Evolutionary conservation across 1,140 invertebrate genomes (phyloP).

Genomic region (Drosophila neocordata): DNA sequence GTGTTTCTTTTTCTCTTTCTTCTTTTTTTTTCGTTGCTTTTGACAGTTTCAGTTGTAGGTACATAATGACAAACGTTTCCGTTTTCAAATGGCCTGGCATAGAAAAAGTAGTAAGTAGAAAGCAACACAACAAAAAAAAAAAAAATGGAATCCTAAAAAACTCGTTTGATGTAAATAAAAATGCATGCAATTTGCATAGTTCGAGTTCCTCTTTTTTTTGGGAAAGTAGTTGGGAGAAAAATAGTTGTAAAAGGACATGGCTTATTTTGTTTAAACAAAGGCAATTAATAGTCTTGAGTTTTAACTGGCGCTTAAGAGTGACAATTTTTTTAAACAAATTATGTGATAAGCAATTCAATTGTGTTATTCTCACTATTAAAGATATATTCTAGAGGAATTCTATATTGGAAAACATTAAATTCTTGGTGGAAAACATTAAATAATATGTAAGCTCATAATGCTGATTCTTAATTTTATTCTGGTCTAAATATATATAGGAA

Average conservation of each 20-base stretch:
- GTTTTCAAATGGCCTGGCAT: slow-evolving; percentile 57
- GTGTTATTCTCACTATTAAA: no score
- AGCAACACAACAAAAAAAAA: slow-evolving; percentile 32
- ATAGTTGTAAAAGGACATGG: no score
- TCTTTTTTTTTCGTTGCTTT: slow-evolving; percentile 24
- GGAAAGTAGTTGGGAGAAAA: no score
- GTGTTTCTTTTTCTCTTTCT: slow-evolving; percentile 4
- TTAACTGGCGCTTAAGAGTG: no score
- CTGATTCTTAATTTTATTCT: no score
- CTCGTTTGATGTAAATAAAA: slow-evolving; percentile 64
- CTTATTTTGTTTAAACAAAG: background rate
- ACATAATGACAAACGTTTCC: slow-evolving; percentile 74
- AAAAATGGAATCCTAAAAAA: slow-evolving; percentile 50
- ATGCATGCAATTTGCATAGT: slow-evolving; percentile 55
- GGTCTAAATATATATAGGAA: no score
- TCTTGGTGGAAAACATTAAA: no score
- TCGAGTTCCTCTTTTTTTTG: slow-evolving; percentile 26
- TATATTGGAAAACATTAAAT: no score
- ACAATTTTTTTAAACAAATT: no score
- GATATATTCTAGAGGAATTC: no score
- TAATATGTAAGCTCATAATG: no score
- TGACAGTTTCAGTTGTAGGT: slow-evolving; percentile 55
- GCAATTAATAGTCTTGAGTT: background rate
- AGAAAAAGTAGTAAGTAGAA: slow-evolving; percentile 13
- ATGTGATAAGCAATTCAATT: no score